Evolutionary conservation across 2,888 invertebrate species (phyloP), one percentile per base, ranked within the genome.

Genomic region (Caenorhabditis angaria): DNA sequence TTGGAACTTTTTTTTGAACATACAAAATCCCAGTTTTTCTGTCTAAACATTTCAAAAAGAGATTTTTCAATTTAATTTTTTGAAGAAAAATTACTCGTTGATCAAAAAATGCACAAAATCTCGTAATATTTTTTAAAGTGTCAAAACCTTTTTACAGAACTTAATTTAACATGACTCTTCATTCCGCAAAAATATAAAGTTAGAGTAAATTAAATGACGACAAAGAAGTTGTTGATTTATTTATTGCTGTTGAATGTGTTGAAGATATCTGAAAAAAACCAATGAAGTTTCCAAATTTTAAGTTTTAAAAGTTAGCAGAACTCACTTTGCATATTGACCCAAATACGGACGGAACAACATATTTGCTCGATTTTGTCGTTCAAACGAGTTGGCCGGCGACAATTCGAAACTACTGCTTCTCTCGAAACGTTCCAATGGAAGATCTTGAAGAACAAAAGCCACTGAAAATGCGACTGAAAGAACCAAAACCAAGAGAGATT

Each of bases 381-480:
- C 65, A 48, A 63, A 58, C 35, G 29, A 22, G 24, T 32, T 29
- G 0, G 48, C 22, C 12, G 48, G 8, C 5, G 54, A 8, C 27
- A 59, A 65, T 1, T 56, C 60, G 54, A 48, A 29, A 47, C 27
- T 29, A 5, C 55, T 60, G 61, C 69, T 64, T n/a, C 75, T 54
- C 32, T 75, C 75, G 65, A 71, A 75, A 41, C 75, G 63, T 35
- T 75, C 75, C 65, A 75, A 35, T 20, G 75, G 75, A 10, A 75
- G 54, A 28, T 75, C 75, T 56, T 75, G 75, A 20, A 75, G 75
- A 3, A 70, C 61, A 68, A 70, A 70, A 1, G 55, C 18, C 8
- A 56, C 18, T 20, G 59, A n/a, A 50, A 59, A 22, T n/a, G 51
- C 60, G 59, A 50, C 22, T 18, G 64, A 41, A 25, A 70, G 28